Base-by-base conservation (phyloP, 2,113 vertebrate genomes). In the Amphilophus citrinellus region DNA sequence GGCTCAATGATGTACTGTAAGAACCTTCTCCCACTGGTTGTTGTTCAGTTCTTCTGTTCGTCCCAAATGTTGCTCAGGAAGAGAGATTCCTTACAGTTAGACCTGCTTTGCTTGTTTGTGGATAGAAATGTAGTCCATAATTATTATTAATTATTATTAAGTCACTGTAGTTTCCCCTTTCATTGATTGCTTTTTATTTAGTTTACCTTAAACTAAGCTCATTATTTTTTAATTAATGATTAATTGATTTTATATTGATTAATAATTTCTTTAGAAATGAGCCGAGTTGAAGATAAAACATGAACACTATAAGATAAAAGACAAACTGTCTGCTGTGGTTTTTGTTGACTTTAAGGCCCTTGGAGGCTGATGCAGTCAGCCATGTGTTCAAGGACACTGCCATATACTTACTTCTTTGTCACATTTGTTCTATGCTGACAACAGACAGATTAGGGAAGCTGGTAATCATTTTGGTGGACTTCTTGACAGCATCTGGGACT, bases 371-470 rank as follows among this genome's bases (percentile, higher is more conserved):
- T 3, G 22, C 47, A 86, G 56, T 47, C 30, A 10, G 20, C 15
- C 59, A 60, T 75, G 56, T 60, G 30, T 20, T 42, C 22, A 68
- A 82, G 37, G 63, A 56, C 65, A 37, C 39, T 61, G 42, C 30
- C 76, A 37, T 17, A 47, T n/a, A 75, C 50, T 79, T 73, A 14
- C 22, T 35, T 50, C 27, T 57, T 30, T 44, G 58, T 82, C 58
- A 63, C 35, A 63, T 80, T 81, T 84, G 30, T 39, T 87, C 22
- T 32, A 20, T 61, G 18, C 68, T 77, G 78, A 85, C 53, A 60
- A 59, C 17, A 27, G 82, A 84, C 7, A 68, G 73, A 79, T 57
- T 62, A 62, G 9, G 57, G 63, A 79, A 53, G 82, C 76, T 27
- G 9, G n/a, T 37, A 56, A 57, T 30, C 10, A 50, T 63, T 73